These are phyloP conservation scores for Taeniopygia guttata DNA, from an alignment of 2,797 vertebrate species.

Conservation along the genomic window DNA sequence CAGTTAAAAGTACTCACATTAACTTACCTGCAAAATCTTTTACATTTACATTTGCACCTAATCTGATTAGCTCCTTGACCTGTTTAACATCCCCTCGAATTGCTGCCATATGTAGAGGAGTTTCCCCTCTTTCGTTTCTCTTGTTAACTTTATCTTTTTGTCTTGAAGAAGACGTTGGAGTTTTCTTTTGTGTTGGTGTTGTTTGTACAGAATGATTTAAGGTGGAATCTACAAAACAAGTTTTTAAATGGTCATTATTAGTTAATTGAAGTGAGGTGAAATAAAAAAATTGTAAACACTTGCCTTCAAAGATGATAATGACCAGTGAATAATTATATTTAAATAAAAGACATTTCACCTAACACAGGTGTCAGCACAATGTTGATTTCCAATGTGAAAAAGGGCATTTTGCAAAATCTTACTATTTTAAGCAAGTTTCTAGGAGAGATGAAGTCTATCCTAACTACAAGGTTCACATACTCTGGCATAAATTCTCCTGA, in stretches of 20 bases:
- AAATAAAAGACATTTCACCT: not conserved
- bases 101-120: constrained; percentile 96
- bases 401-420: not conserved
- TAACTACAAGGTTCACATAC: not conserved
- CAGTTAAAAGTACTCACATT: not conserved
- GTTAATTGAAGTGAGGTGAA: not conserved
- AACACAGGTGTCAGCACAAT: not conserved
- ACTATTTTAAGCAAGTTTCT: not conserved
- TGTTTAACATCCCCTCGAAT: constrained; percentile 96
- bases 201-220: constrained; percentile 93
- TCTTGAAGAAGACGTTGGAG: constrained; percentile 87
- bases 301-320: not conserved
- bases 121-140: constrained; percentile 96
- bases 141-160: constrained; percentile 99
- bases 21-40: constrained; percentile 98
- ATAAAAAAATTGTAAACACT: not conserved
- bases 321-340: not conserved
- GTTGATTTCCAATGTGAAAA: not conserved
- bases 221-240: constrained; percentile 85
- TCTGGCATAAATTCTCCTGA: not conserved
- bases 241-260: not conserved
- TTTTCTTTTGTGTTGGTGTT: constrained; percentile 91
- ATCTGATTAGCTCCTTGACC: constrained; percentile 95
- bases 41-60: constrained; percentile 97
- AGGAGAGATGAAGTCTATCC: not conserved